Base-by-base conservation (phyloP, 2,113 vertebrate species). In the Ictalurus punctatus region DNA sequence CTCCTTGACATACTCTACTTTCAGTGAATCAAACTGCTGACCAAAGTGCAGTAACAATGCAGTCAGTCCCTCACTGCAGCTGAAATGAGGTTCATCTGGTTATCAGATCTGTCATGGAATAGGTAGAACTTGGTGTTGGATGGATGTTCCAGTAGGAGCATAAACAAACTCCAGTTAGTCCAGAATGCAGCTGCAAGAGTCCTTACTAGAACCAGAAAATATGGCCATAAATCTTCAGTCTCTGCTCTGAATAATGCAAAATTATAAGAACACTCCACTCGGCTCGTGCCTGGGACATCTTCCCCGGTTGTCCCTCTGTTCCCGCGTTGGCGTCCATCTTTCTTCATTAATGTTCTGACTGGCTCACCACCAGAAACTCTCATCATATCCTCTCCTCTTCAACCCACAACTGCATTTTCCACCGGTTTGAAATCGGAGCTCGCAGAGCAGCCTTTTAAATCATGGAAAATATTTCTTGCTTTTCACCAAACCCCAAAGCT, bases 381-480 rank as follows among this genome's bases (percentile, higher is more conserved):
- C 34, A 63, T 44, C 81, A 44, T 40, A 16, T 83, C 81, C 81
- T 83, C 3, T 83, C 81, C 81, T 83, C 58, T 63, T 27, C 81
- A 63, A 61, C 40, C 71, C 40, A 83, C 73, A 37, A 40, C 30
- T 88, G 80, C 21, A 58, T 82, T 86, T 88, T 92, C 88, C 86
- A 89, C 86, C 65, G 63, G 88, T 61, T 83, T 90, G 91, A 89
- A 92, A 92, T 78, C 63, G 83, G 88, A 88, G 76, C 90, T 73
- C 65, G 54, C 37, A 69, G 58, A 89, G 65, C 44, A 40, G 54
- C 74, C 88, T 25, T 83, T 63, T 89, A 83, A 91, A 86, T 89
- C 91, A 92, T 92, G 93, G 92, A 95, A 95, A 95, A 92, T 92
- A 91, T 92, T 92, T 90, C 83, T 84, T 85, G 86, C 85, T 30